Evolutionary conservation across 2,888 invertebrate genomes (phyloP), one percentile per base, ranked within the genome.

Genomic region (Ramazzottius varieornatus): DNA sequence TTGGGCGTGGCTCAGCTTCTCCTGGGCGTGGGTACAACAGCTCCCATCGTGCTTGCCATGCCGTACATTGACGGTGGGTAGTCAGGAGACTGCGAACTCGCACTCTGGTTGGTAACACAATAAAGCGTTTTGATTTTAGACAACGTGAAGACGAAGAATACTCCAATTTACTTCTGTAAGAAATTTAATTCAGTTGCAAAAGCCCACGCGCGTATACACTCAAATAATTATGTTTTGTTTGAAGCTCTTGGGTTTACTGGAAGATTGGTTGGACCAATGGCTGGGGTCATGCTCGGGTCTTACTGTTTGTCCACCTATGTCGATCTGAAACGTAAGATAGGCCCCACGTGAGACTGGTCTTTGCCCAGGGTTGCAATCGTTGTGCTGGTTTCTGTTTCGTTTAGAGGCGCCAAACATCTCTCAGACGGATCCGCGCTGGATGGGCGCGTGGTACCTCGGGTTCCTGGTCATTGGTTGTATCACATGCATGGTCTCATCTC

Each of bases 381-480:
- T 54, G 29, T 29, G 40, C 40, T 40, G 40, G 40, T n/a, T n/a
- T n/a, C n/a, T 29, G 13, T 54, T 54, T 54, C 29, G 54, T 40
- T 40, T 24, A 54, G 54, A 54, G 29, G 24, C 20, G 4, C 54
- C 54, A 29, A 54, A 54, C 29, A 54, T 64, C n/a, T 32, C 64
- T 2, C 64, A 33, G 33, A 64, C 64, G 32, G 64, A 64, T 64
- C 64, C 64, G 4, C 33, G 34, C 16, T 64, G 64, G 64, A 64
- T 64, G 33, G 64, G 64, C n/a, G 64, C 64, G 16, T 64, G 64
- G 64, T 64, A 33, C n/a, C 34, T 64, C 4, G 64, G 64, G 13
- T 64, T 33, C 32, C 16, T 64, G 32, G 20, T 64, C 32, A 29
- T 29, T 8, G 54, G 54, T 8, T 16, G 16, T 4, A 54, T 54